phyloP scores from a whole-genome alignment of 2,888 invertebrate genomes.

The Cosmopolites sordidus region DNA sequence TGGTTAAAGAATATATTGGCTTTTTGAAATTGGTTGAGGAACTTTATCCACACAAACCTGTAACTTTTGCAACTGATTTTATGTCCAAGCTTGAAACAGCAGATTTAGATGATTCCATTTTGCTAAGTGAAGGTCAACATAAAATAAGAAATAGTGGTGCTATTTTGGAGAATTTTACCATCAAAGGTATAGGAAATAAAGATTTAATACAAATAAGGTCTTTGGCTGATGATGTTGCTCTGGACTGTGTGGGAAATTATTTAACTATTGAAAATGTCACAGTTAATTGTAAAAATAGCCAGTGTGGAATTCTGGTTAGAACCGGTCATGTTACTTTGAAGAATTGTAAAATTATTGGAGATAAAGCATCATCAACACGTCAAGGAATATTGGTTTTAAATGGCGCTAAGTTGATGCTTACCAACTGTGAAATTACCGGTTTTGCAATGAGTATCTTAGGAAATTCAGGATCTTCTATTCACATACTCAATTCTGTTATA shows the following conservation, averaged over 20 bases:
- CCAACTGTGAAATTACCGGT: slow-evolving; percentile 50
- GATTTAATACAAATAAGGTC: slow-evolving; percentile 42
- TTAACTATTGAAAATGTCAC: slow-evolving; percentile 54
- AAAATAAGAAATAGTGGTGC: slow-evolving; percentile 51
- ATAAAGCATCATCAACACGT: slow-evolving; percentile 52
- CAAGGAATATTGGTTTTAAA: slow-evolving; percentile 36
- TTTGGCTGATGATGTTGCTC: slow-evolving; percentile 52
- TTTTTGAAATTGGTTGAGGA: slow-evolving; percentile 48
- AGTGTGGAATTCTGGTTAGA: slow-evolving; percentile 48
- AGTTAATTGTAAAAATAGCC: slow-evolving; percentile 52
- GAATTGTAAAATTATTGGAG: slow-evolving; percentile 53
- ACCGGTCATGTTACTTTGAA: slow-evolving; percentile 49
- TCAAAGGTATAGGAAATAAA: slow-evolving; percentile 37
- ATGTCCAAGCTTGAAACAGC: slow-evolving; percentile 44
- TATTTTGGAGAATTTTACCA: slow-evolving; percentile 51
- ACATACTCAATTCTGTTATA: slow-evolving; percentile 41
- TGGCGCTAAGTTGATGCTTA: slow-evolving; percentile 47
- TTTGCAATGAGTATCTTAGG: slow-evolving; percentile 54
- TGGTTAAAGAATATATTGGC: slow-evolving; percentile 48
- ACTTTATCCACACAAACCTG: slow-evolving; percentile 42
- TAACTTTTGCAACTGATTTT: slow-evolving; percentile 46
- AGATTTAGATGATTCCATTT: slow-evolving; percentile 49
- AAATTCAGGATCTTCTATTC: slow-evolving; percentile 46
- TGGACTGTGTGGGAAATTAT: slow-evolving; percentile 53
- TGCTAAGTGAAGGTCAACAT: slow-evolving; percentile 53